Percentiles rank a stretch among this genome's conserved stretches.
These are phyloP conservation scores for Labroides dimidiatus DNA, from an alignment of 2,797 vertebrate species.

Conservation along the genomic window DNA sequence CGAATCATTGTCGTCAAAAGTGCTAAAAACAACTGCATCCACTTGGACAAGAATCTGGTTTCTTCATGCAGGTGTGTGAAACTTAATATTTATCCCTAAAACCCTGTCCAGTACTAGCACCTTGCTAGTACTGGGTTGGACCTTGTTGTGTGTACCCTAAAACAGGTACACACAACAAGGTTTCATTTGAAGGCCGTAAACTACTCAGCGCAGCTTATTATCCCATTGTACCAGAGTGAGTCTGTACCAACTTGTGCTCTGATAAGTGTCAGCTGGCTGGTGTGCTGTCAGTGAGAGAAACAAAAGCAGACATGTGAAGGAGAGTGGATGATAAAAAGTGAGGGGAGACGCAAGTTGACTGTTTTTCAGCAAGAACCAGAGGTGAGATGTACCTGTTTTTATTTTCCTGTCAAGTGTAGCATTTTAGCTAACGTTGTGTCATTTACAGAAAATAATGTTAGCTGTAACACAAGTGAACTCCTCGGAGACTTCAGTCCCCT, in stretches of 20 bases:
- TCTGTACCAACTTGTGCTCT: neutral
- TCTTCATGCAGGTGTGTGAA: neutral
- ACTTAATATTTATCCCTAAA: neutral
- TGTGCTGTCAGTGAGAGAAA: neutral
- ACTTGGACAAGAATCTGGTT: neutral
- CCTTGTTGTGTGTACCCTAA: too few species aligned
- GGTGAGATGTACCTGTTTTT: neutral
- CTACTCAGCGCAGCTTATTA: neutral
- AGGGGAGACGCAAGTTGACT: neutral
- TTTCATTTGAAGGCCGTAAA: neutral
- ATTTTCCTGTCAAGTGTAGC: neutral
- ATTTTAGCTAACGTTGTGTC: neutral
- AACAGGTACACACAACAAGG: neutral
- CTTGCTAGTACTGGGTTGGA: too few species aligned
- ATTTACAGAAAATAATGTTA: too few species aligned
- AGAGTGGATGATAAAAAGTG: neutral
- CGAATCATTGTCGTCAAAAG: slow-evolving; percentile 31
- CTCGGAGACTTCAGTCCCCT: too few species aligned
- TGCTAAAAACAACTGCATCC: slow-evolving; percentile 26
- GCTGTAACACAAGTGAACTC: too few species aligned
- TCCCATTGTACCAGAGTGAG: neutral
- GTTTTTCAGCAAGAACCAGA: neutral
- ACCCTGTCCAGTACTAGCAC: too few species aligned
- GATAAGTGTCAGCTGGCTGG: neutral
- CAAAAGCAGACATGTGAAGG: neutral